Evolutionary conservation across 2,113 vertebrate species (phyloP), one percentile per base, ranked within the genome.

Genomic region (Lampris incognitus): DNA sequence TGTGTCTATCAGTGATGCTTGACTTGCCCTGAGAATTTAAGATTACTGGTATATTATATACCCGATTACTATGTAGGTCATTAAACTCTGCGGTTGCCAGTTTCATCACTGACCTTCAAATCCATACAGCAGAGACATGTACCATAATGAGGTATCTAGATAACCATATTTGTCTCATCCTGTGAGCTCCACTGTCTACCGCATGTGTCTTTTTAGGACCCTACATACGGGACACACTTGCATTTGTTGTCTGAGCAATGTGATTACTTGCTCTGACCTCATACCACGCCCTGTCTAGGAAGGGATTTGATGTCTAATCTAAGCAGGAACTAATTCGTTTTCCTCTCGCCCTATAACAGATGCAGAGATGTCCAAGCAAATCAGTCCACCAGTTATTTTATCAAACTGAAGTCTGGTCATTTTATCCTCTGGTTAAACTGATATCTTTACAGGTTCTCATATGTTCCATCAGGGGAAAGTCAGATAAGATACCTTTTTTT

Each of bases 261-360:
- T 42, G 51, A 80, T 41, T 76, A 48, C 38, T 54, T 65, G 65
- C 65, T 59, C n/a, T 66, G 59, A 41, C 60, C 59, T 56, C 51
- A 63, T 51, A 64, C 65, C 68, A 44, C 50, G 77, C 76, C 68
- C 13, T 71, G 66, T 61, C 5, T 0, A 71, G 58, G 61, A 41
- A 86, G 72, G 79, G 86, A 89, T 24, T 87, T 85, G 81, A 78
- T 61, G 76, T 81, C 67, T 81, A 76, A 88, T 87, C 64, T 82
- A 81, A 89, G 88, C 86, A 85, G 50, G 36, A 71, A 75, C 52
- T 6, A 51, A 78, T 68, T 72, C 79, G 57, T 65, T 83, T 79
- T 87, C 76, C 66, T 85, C 78, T 89, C 76, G 85, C 76, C 76
- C 82, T 69, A 74, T 60, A 80, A 72, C 76, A 61, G 55, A 87